Evolutionary conservation across 2,113 vertebrate genomes (phyloP).

Genomic region (Cinclus mexicanus): DNA sequence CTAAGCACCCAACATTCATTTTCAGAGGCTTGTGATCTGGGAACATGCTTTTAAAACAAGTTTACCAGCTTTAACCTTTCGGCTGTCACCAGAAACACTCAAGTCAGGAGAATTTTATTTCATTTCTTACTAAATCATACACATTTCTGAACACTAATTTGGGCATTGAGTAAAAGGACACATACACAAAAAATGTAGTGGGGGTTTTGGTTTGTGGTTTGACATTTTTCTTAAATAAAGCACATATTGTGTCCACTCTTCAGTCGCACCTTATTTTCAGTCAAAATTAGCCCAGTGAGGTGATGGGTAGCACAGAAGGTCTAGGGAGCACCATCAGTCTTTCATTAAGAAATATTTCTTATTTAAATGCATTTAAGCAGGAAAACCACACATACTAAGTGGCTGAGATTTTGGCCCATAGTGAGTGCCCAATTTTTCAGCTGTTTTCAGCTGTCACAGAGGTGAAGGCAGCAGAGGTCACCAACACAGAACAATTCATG

Average conservation of each 20-base stretch:
- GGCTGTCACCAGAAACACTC: not conserved
- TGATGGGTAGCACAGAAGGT: not conserved
- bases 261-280: not conserved
- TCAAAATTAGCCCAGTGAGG: not conserved
- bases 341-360: not conserved
- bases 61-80: constrained; percentile 29
- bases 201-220: not conserved
- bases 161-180: not conserved
- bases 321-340: not conserved
- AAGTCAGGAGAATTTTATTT: not conserved
- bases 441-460: not conserved
- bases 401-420: not conserved
- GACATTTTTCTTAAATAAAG: not conserved
- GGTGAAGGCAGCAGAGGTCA: not conserved
- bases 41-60: constrained; percentile 9
- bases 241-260: not conserved
- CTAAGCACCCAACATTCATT: constrained; percentile 31
- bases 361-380: not conserved
- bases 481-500: not conserved
- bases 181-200: not conserved
- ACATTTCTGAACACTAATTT: not conserved
- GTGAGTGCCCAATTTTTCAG: not conserved
- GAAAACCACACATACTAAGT: not conserved
- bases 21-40: constrained; percentile 42
- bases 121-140: not conserved